Evolutionary conservation across 2,888 invertebrate species (phyloP), one percentile per base, ranked within the genome.

Genomic region (Mythimna albipuncta): DNA sequence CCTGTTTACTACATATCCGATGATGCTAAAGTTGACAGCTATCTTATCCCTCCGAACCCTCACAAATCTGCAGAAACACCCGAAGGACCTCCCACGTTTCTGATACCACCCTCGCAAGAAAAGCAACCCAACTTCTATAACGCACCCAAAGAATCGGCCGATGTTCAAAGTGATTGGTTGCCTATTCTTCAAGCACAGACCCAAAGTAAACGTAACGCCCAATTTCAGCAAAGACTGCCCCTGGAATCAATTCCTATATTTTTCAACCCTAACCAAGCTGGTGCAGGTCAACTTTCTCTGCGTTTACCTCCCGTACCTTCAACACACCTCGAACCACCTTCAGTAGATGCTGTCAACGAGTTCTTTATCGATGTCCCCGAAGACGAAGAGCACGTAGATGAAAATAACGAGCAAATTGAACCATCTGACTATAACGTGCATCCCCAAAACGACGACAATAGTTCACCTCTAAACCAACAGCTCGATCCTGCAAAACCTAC

Each of bases 161-260:
- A 87, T 2, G 89, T 90, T 54, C 95, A 95, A 82, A 91, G 91
- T 5, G 96, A 95, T 59, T 96, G 96, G 96, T 92, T 94, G 81
- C 96, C 96, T 3, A 93, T 96, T 66, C 85, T 90, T 2, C 89
- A 93, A 81, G 72, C 67, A 64, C 72, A 73, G 38, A 72, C 78
- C 0, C 79, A 82, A 74, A 86, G 38, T 41, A 76, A 83, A 81
- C 70, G 88, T 54, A 82, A 82, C 35, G 75, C 64, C 2, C 79
- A 76, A 41, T 74, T 61, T 21, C 81, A 81, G 38, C 83, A 84
- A 59, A 79, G 81, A 54, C 62, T 82, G 9, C 84, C 77, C 32
- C 77, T 75, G 41, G 81, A 89, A 75, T 69, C 80, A 13, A 87
- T 90, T 64, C 89, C 92, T 6, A 89, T 91, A 55, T 85, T 87